Evolutionary conservation across 2,888 invertebrate genomes (phyloP).

Genomic region (Trachelus stipa): DNA sequence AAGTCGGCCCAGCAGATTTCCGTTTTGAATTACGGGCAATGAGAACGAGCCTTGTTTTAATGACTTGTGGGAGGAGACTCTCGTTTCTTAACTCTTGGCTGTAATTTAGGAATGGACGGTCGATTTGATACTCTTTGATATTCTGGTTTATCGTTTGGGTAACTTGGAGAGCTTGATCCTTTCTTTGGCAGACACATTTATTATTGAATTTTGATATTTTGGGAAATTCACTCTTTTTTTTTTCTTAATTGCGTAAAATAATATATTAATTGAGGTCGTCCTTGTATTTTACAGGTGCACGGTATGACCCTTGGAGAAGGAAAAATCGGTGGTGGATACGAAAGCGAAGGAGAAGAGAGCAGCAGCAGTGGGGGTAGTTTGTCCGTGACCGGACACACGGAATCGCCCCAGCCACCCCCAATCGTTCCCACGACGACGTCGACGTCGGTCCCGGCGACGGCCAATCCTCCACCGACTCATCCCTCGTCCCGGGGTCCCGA

Average conservation of each 20-base stretch:
- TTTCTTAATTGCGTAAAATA: too few species aligned
- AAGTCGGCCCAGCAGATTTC: constrained; percentile 57
- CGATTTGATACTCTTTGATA: too few species aligned
- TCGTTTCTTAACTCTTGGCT: too few species aligned
- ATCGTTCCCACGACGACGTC: constrained; percentile 65
- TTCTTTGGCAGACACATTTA: too few species aligned
- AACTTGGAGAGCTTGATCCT: too few species aligned
- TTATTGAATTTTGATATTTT: too few species aligned
- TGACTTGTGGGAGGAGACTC: too few species aligned
- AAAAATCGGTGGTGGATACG: constrained; percentile 76
- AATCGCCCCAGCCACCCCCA: constrained; percentile 70
- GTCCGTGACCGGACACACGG: constrained; percentile 72
- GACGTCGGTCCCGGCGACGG: constrained; percentile 39
- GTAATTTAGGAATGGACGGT: too few species aligned
- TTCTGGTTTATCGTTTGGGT: too few species aligned
- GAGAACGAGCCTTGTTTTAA: too few species aligned
- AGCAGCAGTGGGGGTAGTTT: constrained; percentile 81
- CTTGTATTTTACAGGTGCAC: constrained; percentile 70
- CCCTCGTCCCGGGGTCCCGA: constrained; percentile 70
- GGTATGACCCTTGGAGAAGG: constrained; percentile 71
- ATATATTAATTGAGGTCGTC: neutral
- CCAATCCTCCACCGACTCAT: constrained; percentile 48
- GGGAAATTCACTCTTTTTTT: too few species aligned
- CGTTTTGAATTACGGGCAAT: constrained; percentile 53
- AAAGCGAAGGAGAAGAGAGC: constrained; percentile 91